These are phyloP conservation scores for Ecdyonurus torrentis DNA, from an alignment of 2,888 invertebrate genomes.

Conservation along the genomic window DNA sequence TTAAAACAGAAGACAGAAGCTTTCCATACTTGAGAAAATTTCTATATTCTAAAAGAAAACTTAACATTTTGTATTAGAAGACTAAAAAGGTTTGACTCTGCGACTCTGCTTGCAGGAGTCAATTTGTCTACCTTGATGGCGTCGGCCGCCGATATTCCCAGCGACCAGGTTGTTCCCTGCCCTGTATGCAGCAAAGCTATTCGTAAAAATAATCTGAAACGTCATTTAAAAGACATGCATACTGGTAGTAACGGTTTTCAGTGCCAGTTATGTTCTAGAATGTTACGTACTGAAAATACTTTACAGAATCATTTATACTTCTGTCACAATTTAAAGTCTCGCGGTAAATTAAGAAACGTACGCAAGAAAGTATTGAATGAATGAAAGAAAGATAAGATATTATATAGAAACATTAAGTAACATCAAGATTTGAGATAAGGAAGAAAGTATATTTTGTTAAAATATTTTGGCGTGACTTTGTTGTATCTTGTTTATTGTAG, in stretches of 20 bases:
- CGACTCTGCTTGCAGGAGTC: background rate
- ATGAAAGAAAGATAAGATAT: too few relatives aligned
- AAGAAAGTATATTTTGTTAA: too few relatives aligned
- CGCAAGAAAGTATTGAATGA: too few relatives aligned
- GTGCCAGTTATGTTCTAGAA: conserved; percentile 5
- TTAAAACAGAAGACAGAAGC: background rate
- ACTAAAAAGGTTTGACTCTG: too few relatives aligned
- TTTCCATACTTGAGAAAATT: too few relatives aligned
- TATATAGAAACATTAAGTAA: too few relatives aligned
- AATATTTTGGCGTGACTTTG: too few relatives aligned
- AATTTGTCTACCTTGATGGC: background rate
- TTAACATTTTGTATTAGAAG: too few relatives aligned
- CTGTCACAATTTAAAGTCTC: background rate
- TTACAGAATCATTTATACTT: conserved; percentile 6
- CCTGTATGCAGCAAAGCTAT: conserved; percentile 9
- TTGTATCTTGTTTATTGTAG: too few relatives aligned
- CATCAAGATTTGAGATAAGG: too few relatives aligned
- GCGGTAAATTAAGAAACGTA: background rate
- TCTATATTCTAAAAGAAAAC: too few relatives aligned
- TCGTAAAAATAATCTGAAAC: conserved; percentile 9
- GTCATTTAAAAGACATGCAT: conserved; percentile 10
- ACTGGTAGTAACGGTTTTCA: background rate
- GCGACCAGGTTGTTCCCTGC: conserved; percentile 2
- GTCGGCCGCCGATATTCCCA: background rate
- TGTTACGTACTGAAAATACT: conserved; percentile 7